Evolutionary conservation across 2,888 invertebrate genomes (phyloP).

Genomic region (Neoaliturus tenellus): DNA sequence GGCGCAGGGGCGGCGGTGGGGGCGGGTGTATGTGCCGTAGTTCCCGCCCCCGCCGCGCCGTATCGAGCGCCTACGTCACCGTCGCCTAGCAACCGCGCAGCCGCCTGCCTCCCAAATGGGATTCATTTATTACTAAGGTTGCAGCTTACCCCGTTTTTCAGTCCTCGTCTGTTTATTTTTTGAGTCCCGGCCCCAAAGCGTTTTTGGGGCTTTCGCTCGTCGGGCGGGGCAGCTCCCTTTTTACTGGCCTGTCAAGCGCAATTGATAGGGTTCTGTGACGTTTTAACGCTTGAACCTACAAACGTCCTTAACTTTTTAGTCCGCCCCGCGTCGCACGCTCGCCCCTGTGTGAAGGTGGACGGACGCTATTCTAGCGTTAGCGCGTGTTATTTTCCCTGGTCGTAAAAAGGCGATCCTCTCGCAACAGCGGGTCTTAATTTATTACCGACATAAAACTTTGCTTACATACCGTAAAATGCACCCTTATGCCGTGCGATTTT

Average conservation of each 20-base stretch:
- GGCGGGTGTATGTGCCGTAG: not conserved
- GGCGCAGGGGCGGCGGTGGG: not conserved
- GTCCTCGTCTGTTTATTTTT: conserved; percentile 48
- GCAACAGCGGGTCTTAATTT: conserved; percentile 5
- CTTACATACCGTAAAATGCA: not conserved
- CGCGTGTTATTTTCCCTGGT: not conserved
- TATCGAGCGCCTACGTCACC: conserved; percentile 49
- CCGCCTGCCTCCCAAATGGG: conserved; percentile 59
- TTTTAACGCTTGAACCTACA: not conserved
- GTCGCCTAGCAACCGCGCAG: conserved; percentile 49
- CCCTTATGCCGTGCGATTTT: not conserved
- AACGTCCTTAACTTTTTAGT: not conserved
- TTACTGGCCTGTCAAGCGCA: not conserved
- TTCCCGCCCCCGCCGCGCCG: conserved; percentile 32
- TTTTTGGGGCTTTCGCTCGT: conserved; percentile 4
- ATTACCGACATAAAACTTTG: conserved; percentile 18
- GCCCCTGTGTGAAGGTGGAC: not conserved
- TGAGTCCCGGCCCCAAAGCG: conserved; percentile 32
- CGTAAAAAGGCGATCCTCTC: not conserved
- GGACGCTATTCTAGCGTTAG: not conserved
- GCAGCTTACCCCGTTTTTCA: conserved; percentile 55
- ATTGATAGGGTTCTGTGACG: conserved; percentile 24
- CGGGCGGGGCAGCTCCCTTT: conserved; percentile 31
- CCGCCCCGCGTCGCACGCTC: too few relatives aligned
- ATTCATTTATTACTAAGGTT: conserved; percentile 63